Base-by-base conservation (phyloP, 2,888 invertebrate species). In the Tenodera sinensis region DNA sequence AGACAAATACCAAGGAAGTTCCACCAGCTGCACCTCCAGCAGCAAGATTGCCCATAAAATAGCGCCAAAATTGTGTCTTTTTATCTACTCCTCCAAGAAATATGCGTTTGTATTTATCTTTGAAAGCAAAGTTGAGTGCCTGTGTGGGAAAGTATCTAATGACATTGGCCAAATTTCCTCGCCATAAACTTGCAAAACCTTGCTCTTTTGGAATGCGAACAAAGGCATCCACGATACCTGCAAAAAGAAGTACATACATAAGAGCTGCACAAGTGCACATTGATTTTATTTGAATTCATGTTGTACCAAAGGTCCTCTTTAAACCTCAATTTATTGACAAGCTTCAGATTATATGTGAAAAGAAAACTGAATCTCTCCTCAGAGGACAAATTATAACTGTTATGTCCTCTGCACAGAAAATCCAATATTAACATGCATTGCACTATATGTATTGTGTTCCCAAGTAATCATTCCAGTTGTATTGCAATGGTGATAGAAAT, bases 1-100 rank as follows among this genome's bases (percentile, higher is more conserved):
- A 94, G 85, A 94, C 94, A 91, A 94, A 94, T 92, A 93, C 93
- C 83, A 94, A 93, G 83, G 94, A 94, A 84, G 94, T 94, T 90
- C 94, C 94, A 91, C 94, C 94, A 91, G 94, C 94, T 89, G 94
- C 94, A 91, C 94, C 94, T 92, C 94, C 94, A 90, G 94, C 94
- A 28, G 94, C 94, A 90, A 94, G 92, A 92, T 94, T 94, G 90
- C 94, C 94, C 84, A 92, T 90, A 91, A 94, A 93, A 91, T 93
- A 94, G 88, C 93, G 92, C 93, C 93, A 93, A 92, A 94, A 94
- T 91, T 94, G 93, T 90, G 94, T 94, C 91, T 94, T 94, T 93
- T 95, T 95, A 92, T 94, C 93, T 89, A 94, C 93, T 83, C 93
- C 93, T 87, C 92, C 92, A 90, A 94, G 92, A 84, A 90, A 90